Conservation (phyloP, 2,888 invertebrate species). For the Drosophila putrida region DNA sequence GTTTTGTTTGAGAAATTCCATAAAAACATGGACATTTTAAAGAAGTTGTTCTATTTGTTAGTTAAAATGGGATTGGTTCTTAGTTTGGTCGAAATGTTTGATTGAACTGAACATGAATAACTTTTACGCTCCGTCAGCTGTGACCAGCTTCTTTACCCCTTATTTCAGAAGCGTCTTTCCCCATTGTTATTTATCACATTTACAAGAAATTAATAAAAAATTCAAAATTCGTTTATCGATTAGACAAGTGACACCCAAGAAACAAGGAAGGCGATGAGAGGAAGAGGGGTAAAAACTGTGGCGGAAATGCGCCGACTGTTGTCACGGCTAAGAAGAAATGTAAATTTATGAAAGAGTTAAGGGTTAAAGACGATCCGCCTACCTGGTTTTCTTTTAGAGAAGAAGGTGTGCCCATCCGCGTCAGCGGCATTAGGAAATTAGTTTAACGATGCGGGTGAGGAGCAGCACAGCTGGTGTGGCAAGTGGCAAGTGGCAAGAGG, state of each 20-base stretch:
- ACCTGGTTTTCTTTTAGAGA: conserved; percentile 14
- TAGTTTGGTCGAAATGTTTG: neutral
- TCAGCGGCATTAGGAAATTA: conserved; percentile 67
- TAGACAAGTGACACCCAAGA: conserved; percentile 59
- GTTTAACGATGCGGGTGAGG: conserved; percentile 76
- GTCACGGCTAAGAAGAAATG: conserved; percentile 32
- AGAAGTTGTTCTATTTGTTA: neutral
- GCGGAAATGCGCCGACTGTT: conserved; percentile 53
- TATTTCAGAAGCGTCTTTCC: neutral
- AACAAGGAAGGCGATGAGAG: conserved; percentile 1
- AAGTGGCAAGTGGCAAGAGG: too few species aligned
- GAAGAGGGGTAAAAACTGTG: neutral
- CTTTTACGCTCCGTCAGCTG: conserved; percentile 58
- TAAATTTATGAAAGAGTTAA: conserved; percentile 46
- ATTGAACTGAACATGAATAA: neutral
- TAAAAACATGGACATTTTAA: neutral
- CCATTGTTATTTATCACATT: conserved; percentile 63
- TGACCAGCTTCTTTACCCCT: conserved; percentile 32
- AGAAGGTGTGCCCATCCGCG: conserved; percentile 53
- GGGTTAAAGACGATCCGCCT: conserved; percentile 30
- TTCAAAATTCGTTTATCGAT: conserved; percentile 61
- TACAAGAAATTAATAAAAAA: conserved; percentile 67
- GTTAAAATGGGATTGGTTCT: neutral
- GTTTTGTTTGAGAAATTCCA: too few species aligned
- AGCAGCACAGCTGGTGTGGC: conserved; percentile 63